Percentiles rank a stretch among this genome's conserved stretches.
These are phyloP conservation scores for Druon quercuslanigerum DNA, from an alignment of 1,140 invertebrate species.

Conservation along the genomic window DNA sequence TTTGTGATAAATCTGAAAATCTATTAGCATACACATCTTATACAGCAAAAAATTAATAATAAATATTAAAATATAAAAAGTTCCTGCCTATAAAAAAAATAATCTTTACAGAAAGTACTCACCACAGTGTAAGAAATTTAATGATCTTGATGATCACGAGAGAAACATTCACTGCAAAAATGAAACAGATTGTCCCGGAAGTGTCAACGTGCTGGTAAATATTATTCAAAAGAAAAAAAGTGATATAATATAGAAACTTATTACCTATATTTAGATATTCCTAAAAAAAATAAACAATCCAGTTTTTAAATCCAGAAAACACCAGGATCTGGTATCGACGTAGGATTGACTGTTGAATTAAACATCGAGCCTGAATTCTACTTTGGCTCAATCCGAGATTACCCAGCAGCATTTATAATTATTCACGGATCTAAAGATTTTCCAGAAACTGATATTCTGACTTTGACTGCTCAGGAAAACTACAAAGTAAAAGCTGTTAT, in stretches of 20 bases:
- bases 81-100: not conserved
- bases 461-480: not conserved
- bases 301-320: not conserved
- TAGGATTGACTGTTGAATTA: not conserved
- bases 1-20: too few relatives aligned
- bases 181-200: not conserved
- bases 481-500: not conserved
- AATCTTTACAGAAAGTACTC: not conserved
- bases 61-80: too few relatives aligned
- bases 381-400: not conserved
- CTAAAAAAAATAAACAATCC: too few relatives aligned
- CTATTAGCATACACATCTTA: too few relatives aligned
- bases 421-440: not conserved
- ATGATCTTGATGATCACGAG: not conserved
- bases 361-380: not conserved
- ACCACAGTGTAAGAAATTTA: not conserved
- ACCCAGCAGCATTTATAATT: not conserved
- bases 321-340: not conserved
- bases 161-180: not conserved
- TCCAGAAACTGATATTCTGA: constrained; percentile 18
- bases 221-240: not conserved
- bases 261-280: too few relatives aligned
- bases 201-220: not conserved
- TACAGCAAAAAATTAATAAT: too few relatives aligned
- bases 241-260: too few relatives aligned